Percentiles rank a stretch among this genome's conserved stretches.
phyloP scores from a whole-genome alignment of 2,113 vertebrate genomes.

The Chrysemys picta region DNA sequence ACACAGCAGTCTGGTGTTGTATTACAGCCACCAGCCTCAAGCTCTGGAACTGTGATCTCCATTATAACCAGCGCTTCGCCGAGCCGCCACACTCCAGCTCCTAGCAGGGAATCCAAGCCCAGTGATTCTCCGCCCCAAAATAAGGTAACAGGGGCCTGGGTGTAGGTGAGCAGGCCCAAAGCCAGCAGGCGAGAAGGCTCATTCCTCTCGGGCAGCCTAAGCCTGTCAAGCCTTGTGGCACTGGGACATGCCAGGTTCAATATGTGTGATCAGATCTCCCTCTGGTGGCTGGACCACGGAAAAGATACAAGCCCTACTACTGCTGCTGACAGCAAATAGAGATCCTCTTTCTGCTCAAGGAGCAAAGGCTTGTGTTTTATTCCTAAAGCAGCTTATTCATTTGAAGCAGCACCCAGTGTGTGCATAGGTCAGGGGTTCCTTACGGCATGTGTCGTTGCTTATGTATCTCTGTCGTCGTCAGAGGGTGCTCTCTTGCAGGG shows the following conservation, averaged over 20 bases:
- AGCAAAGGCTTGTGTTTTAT: not conserved
- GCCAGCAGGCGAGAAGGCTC: not conserved
- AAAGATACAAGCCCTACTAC: not conserved
- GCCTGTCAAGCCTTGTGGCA: not conserved
- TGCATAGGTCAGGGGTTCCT: rapidly evolving
- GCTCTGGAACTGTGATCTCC: not conserved
- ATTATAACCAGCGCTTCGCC: not conserved
- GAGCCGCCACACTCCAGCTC: not conserved
- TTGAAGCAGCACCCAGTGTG: rapidly evolving
- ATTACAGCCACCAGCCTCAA: not conserved
- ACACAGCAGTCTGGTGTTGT: too few relatives aligned
- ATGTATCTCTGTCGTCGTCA: not conserved
- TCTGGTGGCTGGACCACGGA: not conserved
- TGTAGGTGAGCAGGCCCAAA: not conserved
- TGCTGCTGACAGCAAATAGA: not conserved
- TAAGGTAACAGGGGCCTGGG: not conserved
- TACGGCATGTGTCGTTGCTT: rapidly evolving
- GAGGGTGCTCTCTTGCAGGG: not conserved
- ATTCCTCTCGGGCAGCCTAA: not conserved
- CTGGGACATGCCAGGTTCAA: not conserved
- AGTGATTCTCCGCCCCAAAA: not conserved
- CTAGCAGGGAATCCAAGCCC: not conserved
- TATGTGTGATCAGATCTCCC: not conserved
- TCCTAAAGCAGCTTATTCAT: not conserved
- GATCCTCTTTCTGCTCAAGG: not conserved